Base-by-base conservation (phyloP, 2,113 vertebrate genomes). In the Nannospalax galili region DNA sequence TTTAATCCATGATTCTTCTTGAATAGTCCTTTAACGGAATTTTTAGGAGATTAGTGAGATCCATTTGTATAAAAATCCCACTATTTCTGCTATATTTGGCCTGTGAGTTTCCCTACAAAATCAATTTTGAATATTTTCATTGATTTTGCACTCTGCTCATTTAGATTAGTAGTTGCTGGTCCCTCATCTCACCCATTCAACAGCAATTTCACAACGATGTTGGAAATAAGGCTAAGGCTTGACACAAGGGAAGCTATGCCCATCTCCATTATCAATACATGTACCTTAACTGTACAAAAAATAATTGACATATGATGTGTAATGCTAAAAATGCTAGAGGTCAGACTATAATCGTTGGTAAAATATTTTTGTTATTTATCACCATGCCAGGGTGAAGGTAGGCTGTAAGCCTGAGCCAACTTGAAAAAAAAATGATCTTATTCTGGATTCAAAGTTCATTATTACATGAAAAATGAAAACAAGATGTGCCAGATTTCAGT, bases 211-310 rank as follows among this genome's bases (percentile, higher is more conserved):
- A 85, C 4, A 84, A 67, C 48, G 7, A 15, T 24, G 70, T 32
- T 22, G 17, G 9, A 82, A 90, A 11, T 87, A 70, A 64, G 48
- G 12, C 28, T 45, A 75, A 75, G n/a, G 32, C 81, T 70, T 70
- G 30, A 58, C 3, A 86, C 60, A n/a, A 75, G 56, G 30, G 4
- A 26, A 35, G 90, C 48, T 87, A 30, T 84, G 78, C 7, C 30
- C 26, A 64, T 88, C n/a, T 91, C 48, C 64, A 77, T 88, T 95
- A 26, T 42, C 42, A 88, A 84, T 92, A 67, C 45, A 17, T 45
- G 17, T 56, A 37, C 75, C 10, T 16, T 92, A 84, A 87, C 74
- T 60, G 3, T 72, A 80, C 12, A 35, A 88, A 72, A 73, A 90
- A 72, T 81, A 88, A 94, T 8, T 80, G 10, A 75, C n/a, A 48